Conservation (phyloP, 2,888 invertebrate genomes). For the Acleris laterana region DNA sequence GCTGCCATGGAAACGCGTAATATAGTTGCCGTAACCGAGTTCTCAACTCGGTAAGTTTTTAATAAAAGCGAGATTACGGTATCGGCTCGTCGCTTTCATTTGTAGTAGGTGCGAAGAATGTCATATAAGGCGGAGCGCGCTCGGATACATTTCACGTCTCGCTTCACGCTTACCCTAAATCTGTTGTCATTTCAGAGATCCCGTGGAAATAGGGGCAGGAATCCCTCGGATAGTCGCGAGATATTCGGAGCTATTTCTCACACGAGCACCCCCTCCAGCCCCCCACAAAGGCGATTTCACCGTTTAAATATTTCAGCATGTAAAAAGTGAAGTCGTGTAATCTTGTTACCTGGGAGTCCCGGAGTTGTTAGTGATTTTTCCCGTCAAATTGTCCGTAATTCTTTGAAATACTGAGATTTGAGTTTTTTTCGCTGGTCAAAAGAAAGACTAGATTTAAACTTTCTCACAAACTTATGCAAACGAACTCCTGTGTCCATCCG, state of each 20-base stretch:
- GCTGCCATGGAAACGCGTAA: slow-evolving; percentile 12
- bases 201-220: slow-evolving; percentile 75
- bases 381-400: background rate
- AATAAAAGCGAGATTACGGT: slow-evolving; percentile 77
- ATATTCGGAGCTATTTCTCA: slow-evolving; percentile 80
- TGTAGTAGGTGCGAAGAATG: slow-evolving; percentile 77
- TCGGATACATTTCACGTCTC: slow-evolving; percentile 82
- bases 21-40: slow-evolving; percentile 40
- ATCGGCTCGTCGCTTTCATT: slow-evolving; percentile 72
- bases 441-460: no score
- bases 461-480: no score
- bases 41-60: slow-evolving; percentile 69
- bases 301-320: slow-evolving; percentile 76
- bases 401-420: background rate
- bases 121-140: slow-evolving; percentile 77
- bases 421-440: no score
- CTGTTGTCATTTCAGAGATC: slow-evolving; percentile 82
- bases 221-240: slow-evolving; percentile 76
- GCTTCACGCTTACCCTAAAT: slow-evolving; percentile 82
- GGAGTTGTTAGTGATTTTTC: slow-evolving; percentile 3
- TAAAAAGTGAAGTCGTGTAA: slow-evolving; percentile 73
- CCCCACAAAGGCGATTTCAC: slow-evolving; percentile 53
- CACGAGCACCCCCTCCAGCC: slow-evolving; percentile 56
- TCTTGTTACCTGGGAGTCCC: slow-evolving; percentile 55
- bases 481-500: no score